phyloP scores from a whole-genome alignment of 35 echinoderm and acorn worm species.

The Ophiothrix spiculata region DNA sequence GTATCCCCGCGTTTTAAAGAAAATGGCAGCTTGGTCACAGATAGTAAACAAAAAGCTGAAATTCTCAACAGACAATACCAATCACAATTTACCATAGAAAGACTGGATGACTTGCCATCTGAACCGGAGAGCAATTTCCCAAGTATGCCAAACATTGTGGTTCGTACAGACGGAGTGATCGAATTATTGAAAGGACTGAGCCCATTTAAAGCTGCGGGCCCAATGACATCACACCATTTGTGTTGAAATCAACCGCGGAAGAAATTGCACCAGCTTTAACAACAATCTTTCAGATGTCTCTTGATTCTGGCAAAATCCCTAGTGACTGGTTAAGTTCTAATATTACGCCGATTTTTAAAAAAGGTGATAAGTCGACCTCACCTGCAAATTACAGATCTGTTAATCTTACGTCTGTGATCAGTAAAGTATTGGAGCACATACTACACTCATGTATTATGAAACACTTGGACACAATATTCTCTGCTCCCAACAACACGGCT shows the following conservation, averaged over 20 bases:
- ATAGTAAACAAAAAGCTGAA: not conserved
- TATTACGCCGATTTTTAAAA: not conserved
- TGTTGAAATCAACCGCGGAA: not conserved
- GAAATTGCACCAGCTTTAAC: not conserved
- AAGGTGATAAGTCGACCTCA: too few relatives aligned
- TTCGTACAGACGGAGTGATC: not conserved
- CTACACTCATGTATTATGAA: not conserved
- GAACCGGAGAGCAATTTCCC: not conserved
- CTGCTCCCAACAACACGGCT: slow-evolving; percentile 2
- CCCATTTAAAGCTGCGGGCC: not conserved
- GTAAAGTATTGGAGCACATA: slow-evolving; percentile 20
- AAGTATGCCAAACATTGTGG: not conserved
- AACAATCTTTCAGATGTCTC: not conserved
- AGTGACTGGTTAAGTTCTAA: not conserved
- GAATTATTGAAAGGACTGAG: not conserved
- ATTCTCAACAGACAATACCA: not conserved
- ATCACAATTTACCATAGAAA: not conserved
- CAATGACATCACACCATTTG: not conserved
- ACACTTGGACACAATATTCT: not conserved
- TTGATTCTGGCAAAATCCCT: not conserved
- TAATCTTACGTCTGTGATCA: not conserved
- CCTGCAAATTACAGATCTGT: not conserved
- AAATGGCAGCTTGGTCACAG: too few relatives aligned
- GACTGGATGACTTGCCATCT: not conserved
- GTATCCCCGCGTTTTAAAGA: too few relatives aligned